Evolutionary conservation across 2,888 invertebrate genomes (phyloP).

Genomic region (Hydrotaea cyrtoneurina): DNA sequence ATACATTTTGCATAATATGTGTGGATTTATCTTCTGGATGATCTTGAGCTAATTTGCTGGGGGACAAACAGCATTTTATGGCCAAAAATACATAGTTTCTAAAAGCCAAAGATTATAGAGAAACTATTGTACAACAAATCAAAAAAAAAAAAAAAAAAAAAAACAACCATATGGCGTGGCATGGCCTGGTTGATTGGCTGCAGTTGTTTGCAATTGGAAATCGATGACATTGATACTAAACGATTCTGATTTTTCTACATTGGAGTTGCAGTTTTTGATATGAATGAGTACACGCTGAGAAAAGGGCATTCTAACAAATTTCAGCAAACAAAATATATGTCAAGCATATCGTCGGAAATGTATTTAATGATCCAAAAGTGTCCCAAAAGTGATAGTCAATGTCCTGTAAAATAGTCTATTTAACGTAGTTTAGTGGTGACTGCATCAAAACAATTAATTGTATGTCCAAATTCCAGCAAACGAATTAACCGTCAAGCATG

Average conservation of each 20-base stretch:
- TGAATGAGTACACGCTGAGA: too few species aligned
- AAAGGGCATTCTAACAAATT: too few species aligned
- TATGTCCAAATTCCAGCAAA: too few species aligned
- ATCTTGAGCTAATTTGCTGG: slow-evolving; percentile 64
- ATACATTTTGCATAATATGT: not conserved
- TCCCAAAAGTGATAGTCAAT: too few species aligned
- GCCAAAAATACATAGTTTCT: not conserved
- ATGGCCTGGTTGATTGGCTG: slow-evolving; percentile 40
- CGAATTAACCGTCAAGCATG: too few species aligned
- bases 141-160: slow-evolving; percentile 50
- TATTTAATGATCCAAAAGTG: too few species aligned
- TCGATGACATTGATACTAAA: slow-evolving; percentile 58
- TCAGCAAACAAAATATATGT: too few species aligned
- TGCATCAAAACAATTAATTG: too few species aligned
- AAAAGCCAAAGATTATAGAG: not conserved
- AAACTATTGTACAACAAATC: slow-evolving; percentile 31
- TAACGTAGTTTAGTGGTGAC: too few species aligned
- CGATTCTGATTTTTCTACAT: slow-evolving; percentile 55
- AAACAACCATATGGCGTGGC: slow-evolving; percentile 51
- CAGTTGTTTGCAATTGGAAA: slow-evolving; percentile 49
- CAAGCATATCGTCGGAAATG: too few species aligned
- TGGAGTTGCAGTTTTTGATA: too few species aligned
- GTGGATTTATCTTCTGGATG: slow-evolving; percentile 53
- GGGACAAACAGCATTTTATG: slow-evolving; percentile 48
- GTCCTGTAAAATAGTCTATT: too few species aligned